Evolutionary conservation across 2,113 vertebrate species (phyloP).

Genomic region (Paradoxurus hermaphroditus): DNA sequence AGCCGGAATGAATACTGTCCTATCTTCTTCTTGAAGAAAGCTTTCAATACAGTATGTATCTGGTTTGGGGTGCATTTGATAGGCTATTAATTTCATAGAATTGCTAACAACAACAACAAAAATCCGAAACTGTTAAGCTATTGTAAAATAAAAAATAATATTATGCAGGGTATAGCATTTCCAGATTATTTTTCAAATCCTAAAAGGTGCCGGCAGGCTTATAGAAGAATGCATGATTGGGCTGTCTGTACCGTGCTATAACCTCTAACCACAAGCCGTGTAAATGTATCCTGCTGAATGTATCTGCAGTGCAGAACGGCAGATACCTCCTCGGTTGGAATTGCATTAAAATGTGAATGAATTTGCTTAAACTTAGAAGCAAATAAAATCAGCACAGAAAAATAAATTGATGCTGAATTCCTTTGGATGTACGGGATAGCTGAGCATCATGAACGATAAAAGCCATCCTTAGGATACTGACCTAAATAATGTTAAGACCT

Average conservation of each 20-base stretch:
- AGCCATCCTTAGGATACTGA: constrained; percentile 81
- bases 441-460: constrained; percentile 73
- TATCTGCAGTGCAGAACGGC: constrained; percentile 84
- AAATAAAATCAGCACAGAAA: constrained; percentile 71
- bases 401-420: constrained; percentile 70
- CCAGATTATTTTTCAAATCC: constrained; percentile 77
- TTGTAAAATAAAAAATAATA: constrained; percentile 63
- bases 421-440: constrained; percentile 57
- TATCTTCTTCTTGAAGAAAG: constrained; percentile 82
- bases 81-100: constrained; percentile 74
- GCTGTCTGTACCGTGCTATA: constrained; percentile 86
- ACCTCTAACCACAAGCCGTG: constrained; percentile 85
- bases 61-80: constrained; percentile 80
- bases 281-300: constrained; percentile 85
- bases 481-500: constrained; percentile 85
- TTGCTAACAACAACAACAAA: constrained; percentile 64
- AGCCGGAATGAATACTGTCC: constrained; percentile 75
- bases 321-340: constrained; percentile 78
- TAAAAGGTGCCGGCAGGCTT: constrained; percentile 83
- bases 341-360: constrained; percentile 77
- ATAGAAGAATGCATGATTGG: constrained; percentile 83
- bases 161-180: constrained; percentile 63
- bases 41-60: constrained; percentile 82
- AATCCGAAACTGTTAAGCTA: constrained; percentile 56
- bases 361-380: constrained; percentile 76